Percentiles rank a stretch among this genome's conserved stretches.
These are phyloP conservation scores for Protonemura montana DNA, from an alignment of 2,888 invertebrate genomes.

Conservation along the genomic window DNA sequence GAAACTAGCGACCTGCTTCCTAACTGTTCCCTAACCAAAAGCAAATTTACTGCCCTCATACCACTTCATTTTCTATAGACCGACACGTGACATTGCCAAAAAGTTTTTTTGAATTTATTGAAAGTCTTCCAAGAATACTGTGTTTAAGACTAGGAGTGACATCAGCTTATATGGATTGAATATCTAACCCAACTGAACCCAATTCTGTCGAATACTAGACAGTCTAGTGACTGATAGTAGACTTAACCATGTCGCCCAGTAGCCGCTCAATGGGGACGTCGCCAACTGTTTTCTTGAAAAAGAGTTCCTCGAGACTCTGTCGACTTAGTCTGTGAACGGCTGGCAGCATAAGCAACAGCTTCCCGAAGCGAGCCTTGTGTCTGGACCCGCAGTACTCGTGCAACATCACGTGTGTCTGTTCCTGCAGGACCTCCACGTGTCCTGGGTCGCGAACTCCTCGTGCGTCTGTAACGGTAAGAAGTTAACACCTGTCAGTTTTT, in stretches of 20 bases:
- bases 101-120: no score
- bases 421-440: conserved; percentile 75
- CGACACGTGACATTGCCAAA: no score
- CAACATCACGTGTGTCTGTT: conserved; percentile 80
- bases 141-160: no score
- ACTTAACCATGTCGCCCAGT: conserved; percentile 69
- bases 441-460: conserved; percentile 67
- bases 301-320: conserved; percentile 69
- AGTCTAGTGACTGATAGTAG: conserved; percentile 29
- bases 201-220: neutral
- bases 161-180: no score
- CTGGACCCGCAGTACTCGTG: conserved; percentile 71
- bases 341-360: conserved; percentile 76
- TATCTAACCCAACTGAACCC: no score
- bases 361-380: conserved; percentile 71
- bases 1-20: no score
- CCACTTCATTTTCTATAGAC: no score
- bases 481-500: neutral
- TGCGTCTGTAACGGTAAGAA: conserved; percentile 61
- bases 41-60: no score
- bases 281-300: conserved; percentile 81
- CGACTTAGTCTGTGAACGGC: conserved; percentile 66
- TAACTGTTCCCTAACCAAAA: no score
- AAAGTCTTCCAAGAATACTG: no score
- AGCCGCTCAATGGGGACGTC: conserved; percentile 76